These are phyloP conservation scores for Actenoides lindsayi DNA, from an alignment of 2,113 vertebrate species.

Conservation along the genomic window DNA sequence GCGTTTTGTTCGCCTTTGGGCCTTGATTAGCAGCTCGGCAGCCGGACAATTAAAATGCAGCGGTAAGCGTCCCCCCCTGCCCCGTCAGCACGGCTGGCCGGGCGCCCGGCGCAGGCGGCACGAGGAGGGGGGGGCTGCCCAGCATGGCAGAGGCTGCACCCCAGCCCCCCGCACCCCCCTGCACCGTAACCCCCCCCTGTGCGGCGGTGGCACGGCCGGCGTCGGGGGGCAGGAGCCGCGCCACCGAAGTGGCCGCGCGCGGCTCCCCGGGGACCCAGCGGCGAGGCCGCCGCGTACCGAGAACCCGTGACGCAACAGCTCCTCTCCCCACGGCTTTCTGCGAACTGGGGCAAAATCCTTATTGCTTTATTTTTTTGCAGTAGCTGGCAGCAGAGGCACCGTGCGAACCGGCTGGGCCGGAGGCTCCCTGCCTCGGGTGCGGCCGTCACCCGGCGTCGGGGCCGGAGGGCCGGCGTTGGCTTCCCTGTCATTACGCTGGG, in stretches of 20 bases:
- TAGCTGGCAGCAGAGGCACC: neutral
- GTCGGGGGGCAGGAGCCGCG: neutral
- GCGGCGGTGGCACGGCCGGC: neutral
- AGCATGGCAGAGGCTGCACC: neutral
- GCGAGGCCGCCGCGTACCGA: neutral
- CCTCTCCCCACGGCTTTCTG: neutral
- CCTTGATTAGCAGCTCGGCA: neutral
- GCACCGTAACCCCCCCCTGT: neutral
- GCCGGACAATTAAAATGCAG: constrained; percentile 49
- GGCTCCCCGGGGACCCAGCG: neutral
- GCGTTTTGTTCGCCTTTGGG: neutral
- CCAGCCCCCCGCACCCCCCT: neutral
- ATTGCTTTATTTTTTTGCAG: neutral
- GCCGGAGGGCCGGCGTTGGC: neutral
- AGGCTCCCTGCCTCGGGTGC: neutral
- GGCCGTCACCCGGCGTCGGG: neutral
- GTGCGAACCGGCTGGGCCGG: neutral
- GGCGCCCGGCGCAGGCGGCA: neutral
- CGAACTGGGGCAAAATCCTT: neutral
- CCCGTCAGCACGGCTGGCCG: neutral
- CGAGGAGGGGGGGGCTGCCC: neutral
- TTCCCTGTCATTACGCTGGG: neutral
- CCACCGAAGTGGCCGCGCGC: neutral
- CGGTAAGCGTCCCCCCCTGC: constrained; percentile 16
- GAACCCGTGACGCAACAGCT: neutral